Conservation (phyloP, 1,140 invertebrate genomes). For the Grapholita molesta region DNA sequence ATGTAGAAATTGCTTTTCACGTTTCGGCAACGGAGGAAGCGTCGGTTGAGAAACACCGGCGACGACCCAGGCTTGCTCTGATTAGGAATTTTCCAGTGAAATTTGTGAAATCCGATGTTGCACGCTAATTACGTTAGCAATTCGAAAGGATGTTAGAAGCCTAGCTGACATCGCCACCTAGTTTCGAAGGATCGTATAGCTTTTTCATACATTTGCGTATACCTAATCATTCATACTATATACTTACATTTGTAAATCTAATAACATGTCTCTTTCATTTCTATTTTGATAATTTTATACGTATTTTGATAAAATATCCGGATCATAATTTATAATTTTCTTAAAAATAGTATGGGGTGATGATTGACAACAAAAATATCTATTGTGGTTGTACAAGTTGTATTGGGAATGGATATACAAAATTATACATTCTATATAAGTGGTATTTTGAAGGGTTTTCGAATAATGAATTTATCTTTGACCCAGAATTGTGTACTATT, state of each 20-base stretch:
- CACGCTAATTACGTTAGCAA: background rate
- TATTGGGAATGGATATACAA: too few relatives aligned
- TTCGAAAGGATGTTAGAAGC: background rate
- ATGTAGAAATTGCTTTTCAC: conserved; percentile 8
- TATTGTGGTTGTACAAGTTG: too few relatives aligned
- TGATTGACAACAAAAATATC: too few relatives aligned
- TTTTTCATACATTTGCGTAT: background rate
- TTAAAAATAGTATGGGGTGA: too few relatives aligned
- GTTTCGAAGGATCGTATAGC: background rate
- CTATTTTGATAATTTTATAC: too few relatives aligned
- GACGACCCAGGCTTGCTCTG: background rate
- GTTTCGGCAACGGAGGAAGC: conserved; percentile 54
- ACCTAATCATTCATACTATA: background rate
- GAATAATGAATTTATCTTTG: too few relatives aligned
- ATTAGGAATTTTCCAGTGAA: conserved; percentile 15
- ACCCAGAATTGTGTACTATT: background rate
- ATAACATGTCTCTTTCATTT: too few relatives aligned
- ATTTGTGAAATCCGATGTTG: conserved; percentile 14
- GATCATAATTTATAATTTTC: too few relatives aligned
- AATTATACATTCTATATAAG: too few relatives aligned
- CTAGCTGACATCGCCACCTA: background rate
- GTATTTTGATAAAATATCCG: too few relatives aligned
- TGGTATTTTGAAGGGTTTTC: too few relatives aligned
- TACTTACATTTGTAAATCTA: background rate
- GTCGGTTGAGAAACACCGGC: conserved; percentile 2